phyloP scores from a whole-genome alignment of 2,888 invertebrate genomes.

The Chrysopilus asiliformis region DNA sequence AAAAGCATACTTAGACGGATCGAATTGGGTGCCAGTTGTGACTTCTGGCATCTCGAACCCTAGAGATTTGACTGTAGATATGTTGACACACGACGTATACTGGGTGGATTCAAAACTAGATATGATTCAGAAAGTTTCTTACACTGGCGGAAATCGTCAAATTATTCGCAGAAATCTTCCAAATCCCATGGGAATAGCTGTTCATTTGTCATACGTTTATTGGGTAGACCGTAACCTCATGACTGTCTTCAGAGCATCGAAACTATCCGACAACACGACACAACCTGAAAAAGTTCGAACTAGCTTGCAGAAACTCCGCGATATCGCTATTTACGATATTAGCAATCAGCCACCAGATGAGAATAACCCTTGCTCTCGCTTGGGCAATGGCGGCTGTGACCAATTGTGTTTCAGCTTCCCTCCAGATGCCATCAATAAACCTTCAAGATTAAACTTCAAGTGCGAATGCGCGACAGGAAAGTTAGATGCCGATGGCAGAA shows the following conservation, averaged over 20 bases:
- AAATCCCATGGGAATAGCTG: conserved; percentile 85
- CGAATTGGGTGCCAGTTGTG: conserved; percentile 72
- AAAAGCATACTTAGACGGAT: conserved; percentile 76
- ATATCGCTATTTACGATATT: conserved; percentile 82
- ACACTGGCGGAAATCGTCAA: conserved; percentile 65
- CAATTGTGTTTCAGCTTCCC: conserved; percentile 94
- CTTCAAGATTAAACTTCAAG: conserved; percentile 40
- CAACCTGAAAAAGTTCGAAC: conserved; percentile 62
- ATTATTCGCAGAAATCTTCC: conserved; percentile 77
- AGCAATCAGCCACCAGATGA: conserved; percentile 76
- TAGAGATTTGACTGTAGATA: conserved; percentile 80
- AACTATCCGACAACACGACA: conserved; percentile 57
- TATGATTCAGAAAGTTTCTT: conserved; percentile 85
- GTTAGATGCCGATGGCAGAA: conserved; percentile 48
- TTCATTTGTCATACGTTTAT: conserved; percentile 71
- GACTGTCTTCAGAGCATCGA: conserved; percentile 68
- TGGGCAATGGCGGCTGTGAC: conserved; percentile 74
- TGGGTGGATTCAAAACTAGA: conserved; percentile 96
- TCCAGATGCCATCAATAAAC: conserved; percentile 41
- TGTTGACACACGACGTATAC: conserved; percentile 86
- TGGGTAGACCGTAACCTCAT: conserved; percentile 91
- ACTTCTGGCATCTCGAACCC: conserved; percentile 86
- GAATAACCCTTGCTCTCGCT: conserved; percentile 63
- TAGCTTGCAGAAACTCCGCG: conserved; percentile 72
- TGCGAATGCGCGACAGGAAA: conserved; percentile 92